Evolutionary conservation across 2,113 vertebrate species (phyloP).

Genomic region (Dissostichus mawsoni): DNA sequence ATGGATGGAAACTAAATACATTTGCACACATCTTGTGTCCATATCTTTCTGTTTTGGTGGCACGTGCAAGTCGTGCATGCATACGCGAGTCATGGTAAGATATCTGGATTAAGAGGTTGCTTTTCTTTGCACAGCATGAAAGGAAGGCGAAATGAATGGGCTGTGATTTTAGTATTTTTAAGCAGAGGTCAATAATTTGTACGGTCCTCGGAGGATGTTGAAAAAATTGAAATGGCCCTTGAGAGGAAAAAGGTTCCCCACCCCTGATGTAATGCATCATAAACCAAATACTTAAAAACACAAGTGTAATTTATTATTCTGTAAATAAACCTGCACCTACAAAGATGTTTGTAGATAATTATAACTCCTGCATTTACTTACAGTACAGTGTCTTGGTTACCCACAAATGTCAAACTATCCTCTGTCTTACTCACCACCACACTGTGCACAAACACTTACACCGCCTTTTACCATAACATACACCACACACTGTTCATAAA

Average conservation of each 20-base stretch:
- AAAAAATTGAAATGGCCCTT: too few relatives aligned
- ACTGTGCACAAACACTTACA: slow-evolving; percentile 19
- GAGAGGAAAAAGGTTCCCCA: too few relatives aligned
- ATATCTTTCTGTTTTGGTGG: too few relatives aligned
- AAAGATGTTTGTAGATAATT: slow-evolving; percentile 31
- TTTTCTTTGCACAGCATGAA: too few relatives aligned
- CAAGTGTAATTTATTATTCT: background rate
- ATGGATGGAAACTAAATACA: too few relatives aligned
- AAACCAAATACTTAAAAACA: background rate
- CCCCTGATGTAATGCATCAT: background rate
- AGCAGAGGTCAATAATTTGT: too few relatives aligned
- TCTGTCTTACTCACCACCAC: background rate
- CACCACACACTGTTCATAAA: slow-evolving; percentile 17
- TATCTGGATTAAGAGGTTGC: too few relatives aligned
- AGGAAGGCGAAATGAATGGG: too few relatives aligned
- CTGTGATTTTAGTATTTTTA: background rate
- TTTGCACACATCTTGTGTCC: too few relatives aligned
- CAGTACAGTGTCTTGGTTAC: background rate
- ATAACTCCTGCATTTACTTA: background rate
- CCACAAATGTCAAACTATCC: slow-evolving; percentile 28
- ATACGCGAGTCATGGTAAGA: too few relatives aligned
- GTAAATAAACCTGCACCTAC: background rate
- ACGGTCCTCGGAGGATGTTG: too few relatives aligned
- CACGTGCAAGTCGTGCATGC: too few relatives aligned
- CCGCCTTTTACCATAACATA: slow-evolving; percentile 36